Conservation (phyloP, 2,888 invertebrate species). For the Stegophylla sp. region DNA sequence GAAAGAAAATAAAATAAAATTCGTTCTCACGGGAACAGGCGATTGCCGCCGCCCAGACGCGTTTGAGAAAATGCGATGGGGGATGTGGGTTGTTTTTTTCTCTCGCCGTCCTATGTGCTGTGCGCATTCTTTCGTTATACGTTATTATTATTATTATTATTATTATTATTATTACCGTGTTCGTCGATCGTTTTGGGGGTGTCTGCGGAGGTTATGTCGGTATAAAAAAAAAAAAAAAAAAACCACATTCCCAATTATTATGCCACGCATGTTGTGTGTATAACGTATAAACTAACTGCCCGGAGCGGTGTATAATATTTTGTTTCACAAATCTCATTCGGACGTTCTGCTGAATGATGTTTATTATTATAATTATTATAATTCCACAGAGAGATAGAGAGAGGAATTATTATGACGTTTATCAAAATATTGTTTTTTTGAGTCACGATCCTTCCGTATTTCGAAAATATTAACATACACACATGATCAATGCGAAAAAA, state of each 20-base stretch:
- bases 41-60: slow-evolving; percentile 35
- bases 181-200: slow-evolving; percentile 43
- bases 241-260: slow-evolving; percentile 47
- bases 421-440: slow-evolving; percentile 36
- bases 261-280: not conserved
- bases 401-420: slow-evolving; percentile 35
- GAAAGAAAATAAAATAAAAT: not conserved
- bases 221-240: too few relatives aligned
- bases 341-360: slow-evolving; percentile 20
- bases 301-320: slow-evolving; percentile 14
- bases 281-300: slow-evolving; percentile 10
- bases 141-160: slow-evolving; percentile 52
- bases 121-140: slow-evolving; percentile 35
- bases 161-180: slow-evolving; percentile 45
- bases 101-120: too few relatives aligned
- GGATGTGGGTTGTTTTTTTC: slow-evolving; percentile 41
- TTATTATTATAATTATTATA: slow-evolving; percentile 47
- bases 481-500: slow-evolving; percentile 40
- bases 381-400: not conserved
- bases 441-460: slow-evolving; percentile 35
- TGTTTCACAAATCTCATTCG: slow-evolving; percentile 34
- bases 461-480: slow-evolving; percentile 35
- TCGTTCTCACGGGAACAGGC: slow-evolving; percentile 58
- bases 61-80: slow-evolving; percentile 13
- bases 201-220: not conserved